Evolutionary conservation across 2,888 invertebrate species (phyloP).

Genomic region (Pyrrhosoma nymphula): DNA sequence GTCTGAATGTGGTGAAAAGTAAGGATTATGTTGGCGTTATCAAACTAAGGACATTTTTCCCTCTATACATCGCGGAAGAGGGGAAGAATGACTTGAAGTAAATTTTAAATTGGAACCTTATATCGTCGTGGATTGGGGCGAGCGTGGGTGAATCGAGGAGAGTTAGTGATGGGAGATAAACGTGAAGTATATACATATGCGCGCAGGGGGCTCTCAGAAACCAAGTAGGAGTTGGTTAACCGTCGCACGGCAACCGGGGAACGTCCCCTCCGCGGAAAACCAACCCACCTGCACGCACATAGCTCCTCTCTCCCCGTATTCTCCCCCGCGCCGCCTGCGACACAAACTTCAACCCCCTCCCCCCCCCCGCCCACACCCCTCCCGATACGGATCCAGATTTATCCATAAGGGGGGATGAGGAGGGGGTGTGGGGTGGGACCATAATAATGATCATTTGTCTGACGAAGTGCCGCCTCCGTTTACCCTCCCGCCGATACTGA

Average conservation of each 20-base stretch:
- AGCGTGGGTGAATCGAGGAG: not conserved
- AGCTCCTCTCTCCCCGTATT: not conserved
- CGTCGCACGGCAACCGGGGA: slow-evolving; percentile 29
- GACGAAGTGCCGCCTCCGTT: not conserved
- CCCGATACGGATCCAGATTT: not conserved
- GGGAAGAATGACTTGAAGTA: no score
- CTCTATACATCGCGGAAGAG: no score
- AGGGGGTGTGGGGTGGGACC: not conserved
- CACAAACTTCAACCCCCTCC: not conserved
- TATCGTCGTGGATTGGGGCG: not conserved
- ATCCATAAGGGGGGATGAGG: not conserved
- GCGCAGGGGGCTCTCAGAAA: not conserved
- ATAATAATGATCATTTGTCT: slow-evolving; percentile 39
- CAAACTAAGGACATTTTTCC: no score
- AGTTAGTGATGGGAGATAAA: not conserved
- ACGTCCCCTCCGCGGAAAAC: not conserved
- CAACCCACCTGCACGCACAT: not conserved
- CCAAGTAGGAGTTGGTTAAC: not conserved
- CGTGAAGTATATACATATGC: not conserved
- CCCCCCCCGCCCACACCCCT: not conserved
- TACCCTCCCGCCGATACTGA: not conserved
- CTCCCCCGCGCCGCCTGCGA: not conserved
- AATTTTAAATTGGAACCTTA: no score
- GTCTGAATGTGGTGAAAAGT: no score
- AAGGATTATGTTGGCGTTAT: no score